Evolutionary conservation across 2,888 invertebrate species (phyloP).

Genomic region (Eilema depressum): DNA sequence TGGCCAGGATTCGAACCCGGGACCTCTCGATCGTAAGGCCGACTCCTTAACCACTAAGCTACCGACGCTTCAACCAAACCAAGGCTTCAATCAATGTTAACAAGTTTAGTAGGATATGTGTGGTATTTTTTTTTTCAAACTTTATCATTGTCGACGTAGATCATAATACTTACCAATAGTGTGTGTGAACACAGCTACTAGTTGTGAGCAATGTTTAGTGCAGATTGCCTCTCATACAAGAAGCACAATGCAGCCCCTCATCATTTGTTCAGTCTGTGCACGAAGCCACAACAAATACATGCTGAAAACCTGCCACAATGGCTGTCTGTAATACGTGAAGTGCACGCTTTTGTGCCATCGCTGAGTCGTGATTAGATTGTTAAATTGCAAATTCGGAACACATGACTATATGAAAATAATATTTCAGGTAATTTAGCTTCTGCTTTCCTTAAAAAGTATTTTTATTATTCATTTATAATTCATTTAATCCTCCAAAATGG

Average conservation of each 20-base stretch:
- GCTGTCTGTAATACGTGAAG: constrained; percentile 60
- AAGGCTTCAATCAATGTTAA: too few relatives aligned
- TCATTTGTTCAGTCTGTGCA: constrained; percentile 60
- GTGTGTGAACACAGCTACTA: constrained; percentile 23
- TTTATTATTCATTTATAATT: too few relatives aligned
- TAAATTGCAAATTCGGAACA: constrained; percentile 25
- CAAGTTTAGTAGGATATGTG: too few relatives aligned
- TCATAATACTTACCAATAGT: too few relatives aligned
- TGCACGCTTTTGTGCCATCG: constrained; percentile 52
- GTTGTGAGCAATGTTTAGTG: constrained; percentile 55
- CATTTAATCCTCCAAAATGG: too few relatives aligned
- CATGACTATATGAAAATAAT: not conserved
- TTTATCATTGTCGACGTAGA: constrained; percentile 25
- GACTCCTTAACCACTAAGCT: too few relatives aligned
- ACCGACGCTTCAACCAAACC: too few relatives aligned
- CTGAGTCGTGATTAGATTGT: constrained; percentile 40
- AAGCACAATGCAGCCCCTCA: constrained; percentile 66
- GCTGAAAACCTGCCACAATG: constrained; percentile 55
- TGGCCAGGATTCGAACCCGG: too few relatives aligned
- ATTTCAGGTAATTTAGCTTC: not conserved
- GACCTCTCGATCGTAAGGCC: too few relatives aligned
- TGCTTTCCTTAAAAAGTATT: not conserved
- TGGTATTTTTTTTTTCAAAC: constrained; percentile 20
- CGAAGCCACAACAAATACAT: constrained; percentile 54
- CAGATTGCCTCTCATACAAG: constrained; percentile 59